phyloP scores from a whole-genome alignment of 2,113 vertebrate species.

The Pteropus alecto region DNA sequence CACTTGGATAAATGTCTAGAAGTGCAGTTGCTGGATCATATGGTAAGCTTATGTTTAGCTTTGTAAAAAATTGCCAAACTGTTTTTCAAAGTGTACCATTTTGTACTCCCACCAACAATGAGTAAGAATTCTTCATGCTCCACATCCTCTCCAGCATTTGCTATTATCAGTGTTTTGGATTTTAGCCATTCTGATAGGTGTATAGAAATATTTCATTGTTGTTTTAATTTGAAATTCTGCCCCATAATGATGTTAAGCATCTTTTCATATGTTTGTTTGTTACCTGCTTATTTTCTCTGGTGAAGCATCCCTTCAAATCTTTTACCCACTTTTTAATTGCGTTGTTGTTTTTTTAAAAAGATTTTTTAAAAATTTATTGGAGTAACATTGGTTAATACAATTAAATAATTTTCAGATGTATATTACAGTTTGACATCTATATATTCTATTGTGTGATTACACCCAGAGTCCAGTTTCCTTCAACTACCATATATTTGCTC shows the following conservation, averaged over 20 bases:
- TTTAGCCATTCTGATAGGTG: not conserved
- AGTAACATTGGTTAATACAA: too few species aligned
- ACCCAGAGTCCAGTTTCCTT: too few species aligned
- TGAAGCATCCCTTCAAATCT: not conserved
- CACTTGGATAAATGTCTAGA: not conserved
- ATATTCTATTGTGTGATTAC: too few species aligned
- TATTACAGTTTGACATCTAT: too few species aligned
- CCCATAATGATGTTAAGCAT: not conserved
- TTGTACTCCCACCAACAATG: not conserved
- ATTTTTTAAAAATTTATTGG: too few species aligned
- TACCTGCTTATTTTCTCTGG: not conserved
- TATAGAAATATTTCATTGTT: not conserved
- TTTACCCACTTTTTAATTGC: not conserved
- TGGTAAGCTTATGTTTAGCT: not conserved
- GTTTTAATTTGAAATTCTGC: not conserved
- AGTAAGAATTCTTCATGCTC: not conserved
- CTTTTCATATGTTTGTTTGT: not conserved
- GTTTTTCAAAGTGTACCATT: not conserved
- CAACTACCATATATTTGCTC: too few species aligned
- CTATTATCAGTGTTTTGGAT: not conserved
- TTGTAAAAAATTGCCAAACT: not conserved
- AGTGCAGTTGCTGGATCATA: not conserved
- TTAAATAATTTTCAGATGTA: too few species aligned
- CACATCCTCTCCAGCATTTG: not conserved
- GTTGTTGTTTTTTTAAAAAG: not conserved